Percentiles rank a stretch among this genome's conserved stretches.
Evolutionary conservation across 92 coral and sea anemone species (phyloP).

Genomic region (Palythoa grandis): DNA sequence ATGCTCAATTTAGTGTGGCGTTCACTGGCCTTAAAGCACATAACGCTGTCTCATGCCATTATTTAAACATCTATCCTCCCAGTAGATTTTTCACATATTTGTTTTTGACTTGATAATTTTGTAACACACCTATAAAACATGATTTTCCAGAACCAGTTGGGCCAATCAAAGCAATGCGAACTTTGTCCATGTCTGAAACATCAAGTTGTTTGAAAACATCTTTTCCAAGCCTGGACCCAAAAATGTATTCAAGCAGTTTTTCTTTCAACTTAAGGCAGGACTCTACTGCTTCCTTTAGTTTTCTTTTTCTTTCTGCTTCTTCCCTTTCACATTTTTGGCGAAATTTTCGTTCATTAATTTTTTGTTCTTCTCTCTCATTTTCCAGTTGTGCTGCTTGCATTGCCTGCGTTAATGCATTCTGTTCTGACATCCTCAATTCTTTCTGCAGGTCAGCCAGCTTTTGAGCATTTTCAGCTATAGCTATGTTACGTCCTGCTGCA

Average conservation of each 20-base stretch:
- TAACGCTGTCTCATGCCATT: too few relatives aligned
- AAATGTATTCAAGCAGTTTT: slow-evolving; percentile 58
- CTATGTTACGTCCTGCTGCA: slow-evolving; percentile 51
- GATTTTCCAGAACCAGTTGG: slow-evolving; percentile 91
- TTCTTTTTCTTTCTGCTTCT: slow-evolving; percentile 40
- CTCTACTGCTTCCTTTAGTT: slow-evolving; percentile 14
- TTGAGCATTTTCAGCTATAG: slow-evolving; percentile 57
- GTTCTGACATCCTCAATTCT: slow-evolving; percentile 22
- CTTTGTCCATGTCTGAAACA: slow-evolving; percentile 58
- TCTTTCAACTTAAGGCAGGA: slow-evolving; percentile 37
- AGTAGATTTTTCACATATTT: too few relatives aligned
- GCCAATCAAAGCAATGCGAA: slow-evolving; percentile 77
- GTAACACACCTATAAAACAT: slow-evolving; percentile 66
- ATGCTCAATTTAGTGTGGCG: too few relatives aligned
- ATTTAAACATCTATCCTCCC: too few relatives aligned
- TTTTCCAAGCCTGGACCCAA: slow-evolving; percentile 54
- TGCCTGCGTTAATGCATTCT: slow-evolving; percentile 1
- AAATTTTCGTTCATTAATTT: slow-evolving; percentile 29
- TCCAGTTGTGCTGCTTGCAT: slow-evolving; percentile 11
- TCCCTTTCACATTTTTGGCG: slow-evolving; percentile 44
- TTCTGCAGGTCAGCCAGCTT: slow-evolving; percentile 45
- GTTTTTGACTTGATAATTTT: background rate
- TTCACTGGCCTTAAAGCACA: too few relatives aligned
- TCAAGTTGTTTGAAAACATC: slow-evolving; percentile 57
- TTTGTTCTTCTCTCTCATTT: slow-evolving; percentile 35